Conservation (phyloP, 2,888 invertebrate genomes). For the Allacma fusca region DNA sequence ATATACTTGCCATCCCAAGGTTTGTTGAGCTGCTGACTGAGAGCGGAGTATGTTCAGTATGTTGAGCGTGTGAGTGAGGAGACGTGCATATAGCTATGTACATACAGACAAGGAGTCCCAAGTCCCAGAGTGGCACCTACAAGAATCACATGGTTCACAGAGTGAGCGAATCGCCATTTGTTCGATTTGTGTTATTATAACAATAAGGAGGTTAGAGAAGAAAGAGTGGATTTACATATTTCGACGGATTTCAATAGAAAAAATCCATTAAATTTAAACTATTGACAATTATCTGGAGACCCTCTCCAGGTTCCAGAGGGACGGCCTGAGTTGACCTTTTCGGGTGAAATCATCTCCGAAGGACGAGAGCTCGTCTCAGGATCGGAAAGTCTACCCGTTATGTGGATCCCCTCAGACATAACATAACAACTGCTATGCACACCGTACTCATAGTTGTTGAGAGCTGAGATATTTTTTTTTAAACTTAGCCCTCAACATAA, state of each 20-base stretch:
- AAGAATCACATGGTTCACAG: constrained; percentile 17
- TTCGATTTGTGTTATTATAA: constrained; percentile 24
- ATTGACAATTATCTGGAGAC: background rate
- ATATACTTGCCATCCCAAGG: too few relatives aligned
- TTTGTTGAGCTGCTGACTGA: too few relatives aligned
- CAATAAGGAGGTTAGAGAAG: constrained; percentile 18
- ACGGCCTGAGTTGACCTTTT: constrained; percentile 1
- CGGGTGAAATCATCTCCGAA: background rate
- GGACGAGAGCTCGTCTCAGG: too few relatives aligned
- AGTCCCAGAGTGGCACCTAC: background rate
- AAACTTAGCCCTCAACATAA: too few relatives aligned
- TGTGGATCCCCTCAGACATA: too few relatives aligned
- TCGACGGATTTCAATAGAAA: background rate
- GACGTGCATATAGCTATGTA: too few relatives aligned
- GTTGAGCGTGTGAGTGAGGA: too few relatives aligned
- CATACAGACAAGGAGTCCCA: background rate
- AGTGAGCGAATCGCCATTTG: constrained; percentile 24
- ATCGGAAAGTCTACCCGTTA: too few relatives aligned
- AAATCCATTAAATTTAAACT: background rate
- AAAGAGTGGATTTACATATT: constrained; percentile 16
- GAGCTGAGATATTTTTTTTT: too few relatives aligned
- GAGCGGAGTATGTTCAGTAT: too few relatives aligned
- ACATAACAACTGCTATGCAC: too few relatives aligned
- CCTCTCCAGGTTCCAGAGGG: background rate
- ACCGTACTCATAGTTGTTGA: too few relatives aligned